phyloP scores from a whole-genome alignment of 1,140 invertebrate genomes.

The Anadara kagoshimensis region DNA sequence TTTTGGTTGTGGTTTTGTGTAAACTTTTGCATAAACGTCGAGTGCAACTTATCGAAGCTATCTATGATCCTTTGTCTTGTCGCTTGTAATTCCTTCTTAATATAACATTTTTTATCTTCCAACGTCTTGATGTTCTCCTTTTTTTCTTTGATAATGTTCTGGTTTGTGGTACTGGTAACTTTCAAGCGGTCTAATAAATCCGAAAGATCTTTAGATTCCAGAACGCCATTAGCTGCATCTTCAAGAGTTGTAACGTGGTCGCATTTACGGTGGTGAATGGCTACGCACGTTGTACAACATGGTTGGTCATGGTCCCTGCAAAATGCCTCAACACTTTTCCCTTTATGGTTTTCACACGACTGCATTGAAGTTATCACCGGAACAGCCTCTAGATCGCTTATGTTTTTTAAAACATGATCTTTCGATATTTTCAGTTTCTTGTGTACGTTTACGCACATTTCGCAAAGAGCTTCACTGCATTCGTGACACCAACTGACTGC shows the following conservation, averaged over 20 bases:
- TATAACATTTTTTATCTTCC: no score
- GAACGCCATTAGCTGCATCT: constrained; percentile 30
- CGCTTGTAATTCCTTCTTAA: no score
- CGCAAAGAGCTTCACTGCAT: constrained; percentile 46
- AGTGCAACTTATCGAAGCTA: no score
- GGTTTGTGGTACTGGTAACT: no score
- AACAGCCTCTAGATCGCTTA: constrained; percentile 40
- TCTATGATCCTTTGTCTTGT: no score
- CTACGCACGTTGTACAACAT: constrained; percentile 44
- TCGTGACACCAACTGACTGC: constrained; percentile 48
- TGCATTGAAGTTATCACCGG: constrained; percentile 37
- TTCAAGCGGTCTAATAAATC: no score
- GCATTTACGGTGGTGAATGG: constrained; percentile 45
- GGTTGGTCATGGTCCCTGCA: constrained; percentile 49
- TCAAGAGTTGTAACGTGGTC: constrained; percentile 35
- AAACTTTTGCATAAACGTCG: no score
- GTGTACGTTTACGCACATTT: constrained; percentile 41
- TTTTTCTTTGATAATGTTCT: no score
- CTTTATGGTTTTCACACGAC: constrained; percentile 45
- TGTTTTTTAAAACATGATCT: constrained; percentile 39
- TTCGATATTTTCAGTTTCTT: constrained; percentile 35
- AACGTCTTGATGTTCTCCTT: no score
- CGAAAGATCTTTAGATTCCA: no score
- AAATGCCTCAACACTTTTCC: constrained; percentile 41
- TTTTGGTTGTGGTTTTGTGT: no score